These are phyloP conservation scores for Dicrostonyx torquatus DNA, from an alignment of 2,797 vertebrate genomes.

Conservation along the genomic window DNA sequence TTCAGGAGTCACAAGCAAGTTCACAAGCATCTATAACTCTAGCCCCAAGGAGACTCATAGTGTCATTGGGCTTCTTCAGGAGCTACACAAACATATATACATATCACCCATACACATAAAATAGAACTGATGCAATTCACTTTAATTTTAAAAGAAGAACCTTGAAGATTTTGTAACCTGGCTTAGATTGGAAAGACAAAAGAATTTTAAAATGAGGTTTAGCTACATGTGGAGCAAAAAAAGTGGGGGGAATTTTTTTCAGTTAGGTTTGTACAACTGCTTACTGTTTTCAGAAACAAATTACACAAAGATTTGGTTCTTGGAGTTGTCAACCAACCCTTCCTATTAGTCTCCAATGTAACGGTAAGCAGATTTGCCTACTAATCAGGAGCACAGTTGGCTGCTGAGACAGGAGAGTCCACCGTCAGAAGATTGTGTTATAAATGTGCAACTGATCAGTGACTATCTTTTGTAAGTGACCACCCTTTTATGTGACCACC, in stretches of 20 bases:
- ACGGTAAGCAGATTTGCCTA: background rate
- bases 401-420: background rate
- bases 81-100: background rate
- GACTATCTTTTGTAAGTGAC: background rate
- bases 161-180: conserved; percentile 38
- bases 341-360: background rate
- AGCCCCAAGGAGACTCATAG: background rate
- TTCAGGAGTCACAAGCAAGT: background rate
- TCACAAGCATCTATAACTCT: background rate
- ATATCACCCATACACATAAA: background rate
- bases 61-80: background rate
- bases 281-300: conserved; percentile 48
- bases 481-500: background rate
- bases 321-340: background rate
- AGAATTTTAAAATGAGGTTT: conserved; percentile 61
- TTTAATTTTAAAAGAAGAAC: background rate
- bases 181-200: background rate
- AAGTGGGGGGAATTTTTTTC: background rate
- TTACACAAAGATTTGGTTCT: background rate
- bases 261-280: conserved; percentile 30
- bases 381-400: background rate
- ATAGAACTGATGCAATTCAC: background rate
- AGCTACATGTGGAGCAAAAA: fast-evolving
- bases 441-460: background rate
- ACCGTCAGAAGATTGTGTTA: background rate